These are phyloP conservation scores for Xiphias gladius DNA, from an alignment of 2,113 vertebrate genomes.

Conservation along the genomic window DNA sequence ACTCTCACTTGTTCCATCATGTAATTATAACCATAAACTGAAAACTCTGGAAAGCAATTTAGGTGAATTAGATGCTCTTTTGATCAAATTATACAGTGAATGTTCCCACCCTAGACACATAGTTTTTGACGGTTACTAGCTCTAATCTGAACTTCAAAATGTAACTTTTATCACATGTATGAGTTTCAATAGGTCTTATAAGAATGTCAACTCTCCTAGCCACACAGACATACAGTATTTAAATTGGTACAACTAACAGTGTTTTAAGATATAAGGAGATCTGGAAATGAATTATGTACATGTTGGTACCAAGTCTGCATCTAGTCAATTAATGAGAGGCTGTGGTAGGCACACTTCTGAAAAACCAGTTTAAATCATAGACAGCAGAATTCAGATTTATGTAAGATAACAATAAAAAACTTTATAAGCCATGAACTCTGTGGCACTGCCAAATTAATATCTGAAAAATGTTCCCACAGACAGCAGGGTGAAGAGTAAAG, in stretches of 20 bases:
- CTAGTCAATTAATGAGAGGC: background rate
- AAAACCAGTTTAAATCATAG: background rate
- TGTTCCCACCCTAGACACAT: background rate
- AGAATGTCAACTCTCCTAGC: background rate
- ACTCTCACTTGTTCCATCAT: background rate
- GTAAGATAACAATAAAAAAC: background rate
- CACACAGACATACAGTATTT: background rate
- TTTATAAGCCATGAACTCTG: background rate
- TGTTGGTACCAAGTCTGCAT: background rate
- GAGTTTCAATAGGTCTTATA: background rate
- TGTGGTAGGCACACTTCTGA: background rate
- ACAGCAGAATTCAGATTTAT: conserved; percentile 1
- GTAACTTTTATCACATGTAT: background rate
- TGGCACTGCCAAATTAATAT: background rate
- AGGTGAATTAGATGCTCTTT: conserved; percentile 37
- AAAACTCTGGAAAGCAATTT: conserved; percentile 36
- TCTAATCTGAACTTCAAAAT: conserved; percentile 19
- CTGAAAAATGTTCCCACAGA: background rate
- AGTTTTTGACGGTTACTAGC: background rate
- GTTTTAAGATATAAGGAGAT: background rate
- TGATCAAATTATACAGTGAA: conserved; percentile 41
- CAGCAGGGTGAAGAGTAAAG: background rate
- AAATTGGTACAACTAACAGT: background rate
- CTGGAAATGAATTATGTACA: background rate
- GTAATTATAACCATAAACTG: background rate